Evolutionary conservation across 1,140 invertebrate genomes (phyloP), one percentile per base, ranked within the genome.

Genomic region (Drosophila fuyamai): DNA sequence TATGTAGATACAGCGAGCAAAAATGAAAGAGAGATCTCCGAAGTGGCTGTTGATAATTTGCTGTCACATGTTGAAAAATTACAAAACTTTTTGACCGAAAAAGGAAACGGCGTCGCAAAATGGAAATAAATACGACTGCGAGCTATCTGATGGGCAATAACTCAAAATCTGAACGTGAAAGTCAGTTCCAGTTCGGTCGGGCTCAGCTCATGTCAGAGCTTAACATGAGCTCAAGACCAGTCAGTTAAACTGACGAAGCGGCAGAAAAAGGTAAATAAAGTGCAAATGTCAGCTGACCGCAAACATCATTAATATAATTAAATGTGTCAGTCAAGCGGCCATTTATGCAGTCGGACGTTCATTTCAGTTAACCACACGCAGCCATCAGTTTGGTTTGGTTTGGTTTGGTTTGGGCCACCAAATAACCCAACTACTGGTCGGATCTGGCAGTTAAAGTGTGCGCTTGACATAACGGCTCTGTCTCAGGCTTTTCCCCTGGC

Each of bases 261-360:
- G 54, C 38, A 35, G 32, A 53, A 77, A 55, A 81, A 81, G 51
- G 81, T 82, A 81, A 81, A 84, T 84, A 85, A 91, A 91, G 88
- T 91, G 89, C 88, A 91, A 91, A 91, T 91, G 88, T 91, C 88
- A 91, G 88, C 78, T 91, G 88, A 91, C 88, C 84, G 89, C 84
- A 84, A 89, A 84, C 79, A 91, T 89, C 89, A 91, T 89, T 91
- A 89, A 91, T 91, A 91, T 91, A 91, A 91, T 91, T 91, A 91
- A 91, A 91, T 85, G 81, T 91, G 88, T 84, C 88, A 91, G 89
- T 91, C 84, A 90, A 81, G 77, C 84, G 71, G 85, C 80, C 84
- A 89, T 89, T 89, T 90, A 89, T 89, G 73, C 81, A 90, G 70
- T 89, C 83, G 59, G 80, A 72, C 84, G 82, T 72, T 80, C 76